Evolutionary conservation across 2,888 invertebrate species (phyloP).

Genomic region (Protonemura montana): DNA sequence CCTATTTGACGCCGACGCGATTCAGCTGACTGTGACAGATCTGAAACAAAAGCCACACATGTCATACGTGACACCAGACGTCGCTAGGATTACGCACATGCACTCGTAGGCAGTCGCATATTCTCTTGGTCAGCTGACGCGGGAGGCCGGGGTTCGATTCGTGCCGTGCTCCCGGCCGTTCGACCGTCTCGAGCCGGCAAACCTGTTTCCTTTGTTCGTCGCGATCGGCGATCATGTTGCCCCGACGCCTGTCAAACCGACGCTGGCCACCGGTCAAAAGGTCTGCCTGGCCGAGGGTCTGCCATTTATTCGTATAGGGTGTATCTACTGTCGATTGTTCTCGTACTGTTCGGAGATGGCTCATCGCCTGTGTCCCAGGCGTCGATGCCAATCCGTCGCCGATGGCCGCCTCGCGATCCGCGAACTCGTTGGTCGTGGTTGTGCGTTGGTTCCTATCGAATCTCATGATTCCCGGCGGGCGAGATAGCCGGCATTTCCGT

Average conservation of each 20-base stretch:
- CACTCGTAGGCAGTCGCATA: background rate
- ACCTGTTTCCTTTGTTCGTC: conserved; percentile 7
- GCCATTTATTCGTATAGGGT: background rate
- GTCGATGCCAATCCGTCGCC: background rate
- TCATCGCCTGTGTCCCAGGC: background rate
- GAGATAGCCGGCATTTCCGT: background rate
- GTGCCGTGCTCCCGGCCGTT: background rate
- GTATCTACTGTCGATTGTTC: background rate
- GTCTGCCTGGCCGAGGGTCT: too few species aligned
- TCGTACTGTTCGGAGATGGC: too few species aligned
- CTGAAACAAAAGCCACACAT: background rate
- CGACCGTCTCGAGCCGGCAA: conserved; percentile 2
- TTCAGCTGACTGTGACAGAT: conserved; percentile 41
- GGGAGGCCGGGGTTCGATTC: background rate
- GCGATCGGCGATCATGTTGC: background rate
- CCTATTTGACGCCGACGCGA: conserved; percentile 7
- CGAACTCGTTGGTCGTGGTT: background rate
- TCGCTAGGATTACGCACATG: background rate
- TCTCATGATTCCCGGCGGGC: background rate
- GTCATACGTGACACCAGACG: background rate
- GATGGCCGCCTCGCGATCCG: background rate
- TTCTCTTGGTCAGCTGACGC: background rate
- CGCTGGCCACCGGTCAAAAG: background rate
- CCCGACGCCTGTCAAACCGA: background rate
- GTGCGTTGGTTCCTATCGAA: background rate